These are phyloP conservation scores for Caenorhabditis panamensis DNA, from an alignment of 2,888 invertebrate genomes.

Conservation along the genomic window DNA sequence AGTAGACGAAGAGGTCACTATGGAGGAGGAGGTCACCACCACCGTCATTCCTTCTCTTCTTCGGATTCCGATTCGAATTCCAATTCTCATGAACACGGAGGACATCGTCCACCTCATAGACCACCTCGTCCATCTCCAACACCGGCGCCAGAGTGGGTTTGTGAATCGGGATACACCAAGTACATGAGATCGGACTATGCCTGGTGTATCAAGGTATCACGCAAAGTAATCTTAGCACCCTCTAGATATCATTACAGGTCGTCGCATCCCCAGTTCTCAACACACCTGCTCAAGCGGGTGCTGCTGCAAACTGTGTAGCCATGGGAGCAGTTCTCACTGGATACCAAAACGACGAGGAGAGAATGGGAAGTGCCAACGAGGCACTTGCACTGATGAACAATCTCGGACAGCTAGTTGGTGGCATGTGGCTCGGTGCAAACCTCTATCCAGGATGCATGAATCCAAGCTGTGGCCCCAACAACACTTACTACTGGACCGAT, in stretches of 20 bases:
- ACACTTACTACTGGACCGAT: constrained; percentile 27
- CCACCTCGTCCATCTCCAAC: constrained; percentile 1
- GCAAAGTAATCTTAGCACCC: no score
- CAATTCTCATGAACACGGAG: not conserved
- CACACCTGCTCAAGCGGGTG: no score
- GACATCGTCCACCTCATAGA: not conserved
- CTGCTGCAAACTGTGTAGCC: no score
- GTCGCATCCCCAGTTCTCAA: no score
- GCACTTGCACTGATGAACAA: not conserved
- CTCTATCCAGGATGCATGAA: not conserved
- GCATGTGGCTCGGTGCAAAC: not conserved
- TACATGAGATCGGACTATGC: not conserved
- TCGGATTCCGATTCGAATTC: no score
- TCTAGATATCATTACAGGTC: no score
- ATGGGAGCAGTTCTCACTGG: no score
- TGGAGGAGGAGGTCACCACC: constrained; percentile 1
- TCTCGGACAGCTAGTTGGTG: not conserved
- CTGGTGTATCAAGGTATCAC: constrained; percentile 32
- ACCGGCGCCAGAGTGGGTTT: not conserved
- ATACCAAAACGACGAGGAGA: not conserved
- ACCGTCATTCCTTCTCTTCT: no score
- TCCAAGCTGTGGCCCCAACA: not conserved
- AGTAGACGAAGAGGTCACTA: not conserved
- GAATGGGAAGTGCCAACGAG: constrained; percentile 1
- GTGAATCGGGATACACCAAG: not conserved